Evolutionary conservation across 2,113 vertebrate genomes (phyloP).

Genomic region (Atherinomorus stipes): DNA sequence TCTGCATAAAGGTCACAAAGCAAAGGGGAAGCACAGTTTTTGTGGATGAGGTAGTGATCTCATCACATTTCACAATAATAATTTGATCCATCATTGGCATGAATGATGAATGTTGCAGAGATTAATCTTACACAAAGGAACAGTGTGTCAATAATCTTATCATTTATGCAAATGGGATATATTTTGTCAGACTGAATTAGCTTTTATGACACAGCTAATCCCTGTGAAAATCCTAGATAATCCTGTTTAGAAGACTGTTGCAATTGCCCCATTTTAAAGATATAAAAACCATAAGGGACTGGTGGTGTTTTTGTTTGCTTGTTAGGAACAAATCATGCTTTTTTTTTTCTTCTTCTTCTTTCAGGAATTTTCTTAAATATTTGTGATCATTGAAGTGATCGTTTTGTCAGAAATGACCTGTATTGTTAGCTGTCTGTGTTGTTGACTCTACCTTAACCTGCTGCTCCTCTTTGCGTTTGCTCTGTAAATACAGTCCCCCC

Average conservation of each 20-base stretch:
- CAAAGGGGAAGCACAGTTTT: no score
- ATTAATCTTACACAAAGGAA: neutral
- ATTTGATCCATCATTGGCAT: constrained; percentile 4
- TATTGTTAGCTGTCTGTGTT: neutral
- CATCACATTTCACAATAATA: neutral
- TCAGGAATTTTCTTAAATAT: no score
- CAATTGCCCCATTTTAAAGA: constrained; percentile 35
- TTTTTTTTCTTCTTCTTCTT: no score
- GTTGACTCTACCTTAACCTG: neutral
- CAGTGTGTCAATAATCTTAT: neutral
- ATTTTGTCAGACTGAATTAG: constrained; percentile 46
- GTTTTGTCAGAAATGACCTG: no score
- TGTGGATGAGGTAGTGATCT: no score
- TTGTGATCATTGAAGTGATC: no score
- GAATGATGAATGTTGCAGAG: constrained; percentile 5
- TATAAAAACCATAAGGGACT: constrained; percentile 39
- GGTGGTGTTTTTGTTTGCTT: neutral
- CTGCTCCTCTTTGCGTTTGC: constrained; percentile 14
- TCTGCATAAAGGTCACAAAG: no score
- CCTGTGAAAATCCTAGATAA: constrained; percentile 57
- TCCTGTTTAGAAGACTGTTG: constrained; percentile 54
- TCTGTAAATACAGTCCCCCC: constrained; percentile 33
- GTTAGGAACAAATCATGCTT: no score
- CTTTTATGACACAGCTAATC: constrained; percentile 50
- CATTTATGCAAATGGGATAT: constrained; percentile 10